These are phyloP conservation scores for Muricea muricata DNA, from an alignment of 92 coral and sea anemone genomes.

Conservation along the genomic window DNA sequence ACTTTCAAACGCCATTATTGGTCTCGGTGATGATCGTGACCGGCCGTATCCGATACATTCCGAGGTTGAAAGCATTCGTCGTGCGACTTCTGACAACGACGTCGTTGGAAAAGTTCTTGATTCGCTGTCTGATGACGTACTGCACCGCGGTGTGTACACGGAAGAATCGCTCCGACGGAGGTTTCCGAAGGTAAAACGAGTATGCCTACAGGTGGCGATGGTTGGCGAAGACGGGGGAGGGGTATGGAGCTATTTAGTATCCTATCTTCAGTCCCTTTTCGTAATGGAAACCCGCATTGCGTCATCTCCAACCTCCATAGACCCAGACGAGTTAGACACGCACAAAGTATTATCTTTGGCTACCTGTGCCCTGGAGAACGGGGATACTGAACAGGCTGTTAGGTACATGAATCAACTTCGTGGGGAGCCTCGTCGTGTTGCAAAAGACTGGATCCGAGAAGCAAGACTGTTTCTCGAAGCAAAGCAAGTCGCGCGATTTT, in stretches of 20 bases:
- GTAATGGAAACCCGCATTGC: slow-evolving; percentile 83
- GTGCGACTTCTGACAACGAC: slow-evolving; percentile 71
- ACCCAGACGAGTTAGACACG: slow-evolving; percentile 80
- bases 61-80: slow-evolving; percentile 76
- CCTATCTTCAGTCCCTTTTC: slow-evolving; percentile 88
- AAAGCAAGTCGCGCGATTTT: slow-evolving; percentile 84
- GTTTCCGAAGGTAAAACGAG: slow-evolving; percentile 77
- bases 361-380: slow-evolving; percentile 80
- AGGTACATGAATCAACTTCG: slow-evolving; percentile 92
- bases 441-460: slow-evolving; percentile 91
- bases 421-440: slow-evolving; percentile 90
- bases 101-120: slow-evolving; percentile 74
- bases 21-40: slow-evolving; percentile 53
- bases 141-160: slow-evolving; percentile 74
- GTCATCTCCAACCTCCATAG: slow-evolving; percentile 80
- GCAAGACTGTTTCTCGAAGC: slow-evolving; percentile 92
- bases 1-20: slow-evolving; percentile 79
- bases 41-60: slow-evolving; percentile 64
- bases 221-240: slow-evolving; percentile 85
- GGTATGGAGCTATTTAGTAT: slow-evolving; percentile 87
- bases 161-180: slow-evolving; percentile 83
- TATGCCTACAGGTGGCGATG: slow-evolving; percentile 93
- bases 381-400: slow-evolving; percentile 93
- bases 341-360: slow-evolving; percentile 90
- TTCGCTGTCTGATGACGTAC: slow-evolving; percentile 81